These are phyloP conservation scores for Solea senegalensis DNA, from an alignment of 2,113 vertebrate genomes.

Conservation along the genomic window DNA sequence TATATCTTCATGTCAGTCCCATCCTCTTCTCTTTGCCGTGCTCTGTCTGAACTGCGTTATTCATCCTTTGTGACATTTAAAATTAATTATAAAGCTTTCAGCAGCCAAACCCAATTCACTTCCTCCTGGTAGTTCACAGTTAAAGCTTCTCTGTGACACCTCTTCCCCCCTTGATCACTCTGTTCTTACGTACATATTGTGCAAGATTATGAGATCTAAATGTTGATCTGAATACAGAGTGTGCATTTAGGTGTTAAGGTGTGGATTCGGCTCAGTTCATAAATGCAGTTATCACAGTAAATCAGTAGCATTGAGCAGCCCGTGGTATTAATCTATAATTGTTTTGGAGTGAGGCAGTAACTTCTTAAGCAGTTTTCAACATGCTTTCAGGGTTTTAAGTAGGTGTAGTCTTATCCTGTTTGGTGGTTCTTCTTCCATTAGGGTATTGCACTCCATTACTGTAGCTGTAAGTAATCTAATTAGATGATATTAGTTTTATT, in stretches of 20 bases:
- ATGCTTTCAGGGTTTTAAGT: not conserved
- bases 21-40: too few relatives aligned
- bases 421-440: not conserved
- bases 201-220: conserved; percentile 26
- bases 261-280: not conserved
- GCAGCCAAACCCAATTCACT: not conserved
- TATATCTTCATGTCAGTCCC: not conserved
- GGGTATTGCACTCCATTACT: not conserved
- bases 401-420: not conserved
- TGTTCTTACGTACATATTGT: conserved; percentile 19
- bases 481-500: not conserved
- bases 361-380: not conserved
- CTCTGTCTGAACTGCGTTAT: not conserved
- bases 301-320: not conserved
- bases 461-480: not conserved
- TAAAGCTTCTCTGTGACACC: not conserved
- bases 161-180: not conserved
- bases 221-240: conserved; percentile 17
- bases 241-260: not conserved
- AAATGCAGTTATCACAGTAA: not conserved
- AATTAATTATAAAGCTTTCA: not conserved
- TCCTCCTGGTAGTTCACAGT: conserved; percentile 14
- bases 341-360: not conserved
- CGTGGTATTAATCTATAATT: not conserved
- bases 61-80: not conserved